Evolutionary conservation across 92 coral and sea anemone genomes (phyloP).

Genomic region (Phenganax stokvisi): DNA sequence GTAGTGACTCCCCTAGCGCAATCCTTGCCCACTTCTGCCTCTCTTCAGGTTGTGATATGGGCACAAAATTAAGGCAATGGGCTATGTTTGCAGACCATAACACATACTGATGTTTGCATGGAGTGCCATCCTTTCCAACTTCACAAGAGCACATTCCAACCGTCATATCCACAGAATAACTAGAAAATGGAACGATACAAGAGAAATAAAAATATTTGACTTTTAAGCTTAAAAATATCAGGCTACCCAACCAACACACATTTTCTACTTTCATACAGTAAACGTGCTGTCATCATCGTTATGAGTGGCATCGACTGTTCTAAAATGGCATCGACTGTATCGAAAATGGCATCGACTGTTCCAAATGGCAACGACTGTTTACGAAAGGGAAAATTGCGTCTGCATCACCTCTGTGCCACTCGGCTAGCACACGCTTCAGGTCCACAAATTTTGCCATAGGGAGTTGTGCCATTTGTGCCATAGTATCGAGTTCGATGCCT

Average conservation of each 20-base stretch:
- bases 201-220: too few relatives aligned
- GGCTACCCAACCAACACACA: too few relatives aligned
- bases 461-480: background rate
- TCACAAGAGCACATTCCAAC: slow-evolving; percentile 54
- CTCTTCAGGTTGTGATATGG: background rate
- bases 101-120: slow-evolving; percentile 56
- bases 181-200: background rate
- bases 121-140: slow-evolving; percentile 52
- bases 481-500: background rate
- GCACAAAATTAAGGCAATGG: background rate
- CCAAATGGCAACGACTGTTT: too few relatives aligned
- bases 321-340: too few relatives aligned
- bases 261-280: too few relatives aligned
- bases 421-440: background rate
- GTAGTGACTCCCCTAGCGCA: too few relatives aligned
- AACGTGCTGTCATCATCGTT: too few relatives aligned
- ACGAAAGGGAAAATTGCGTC: too few relatives aligned
- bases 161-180: slow-evolving; percentile 57
- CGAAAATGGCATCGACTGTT: too few relatives aligned
- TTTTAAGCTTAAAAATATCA: too few relatives aligned
- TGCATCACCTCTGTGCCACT: background rate
- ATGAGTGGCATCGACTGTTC: too few relatives aligned
- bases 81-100: slow-evolving; percentile 50
- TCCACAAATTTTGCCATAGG: background rate
- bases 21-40: background rate